Percentiles rank a stretch among this genome's conserved stretches.
Conservation (phyloP, 2,797 vertebrate genomes). For the Eptatretus atami region DNA sequence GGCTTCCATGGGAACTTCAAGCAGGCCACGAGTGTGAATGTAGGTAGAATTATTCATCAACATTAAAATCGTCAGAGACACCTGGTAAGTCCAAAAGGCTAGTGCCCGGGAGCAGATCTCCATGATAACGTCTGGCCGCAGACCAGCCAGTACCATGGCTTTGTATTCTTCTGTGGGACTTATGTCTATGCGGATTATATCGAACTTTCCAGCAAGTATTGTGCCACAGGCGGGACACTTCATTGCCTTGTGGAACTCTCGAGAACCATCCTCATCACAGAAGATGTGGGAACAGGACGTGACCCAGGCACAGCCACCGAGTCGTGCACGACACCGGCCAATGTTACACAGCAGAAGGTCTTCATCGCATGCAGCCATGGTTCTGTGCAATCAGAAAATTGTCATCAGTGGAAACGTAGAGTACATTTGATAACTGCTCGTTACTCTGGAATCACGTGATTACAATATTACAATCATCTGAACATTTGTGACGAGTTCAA, state of each 20-base stretch:
- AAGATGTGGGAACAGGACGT: constrained; percentile 54
- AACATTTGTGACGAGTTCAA: too few relatives aligned
- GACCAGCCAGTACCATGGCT: constrained; percentile 43
- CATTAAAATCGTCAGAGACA: constrained; percentile 10
- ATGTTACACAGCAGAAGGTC: constrained; percentile 45
- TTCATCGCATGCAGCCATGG: constrained; percentile 13
- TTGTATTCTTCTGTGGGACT: constrained; percentile 48
- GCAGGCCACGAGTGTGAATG: too few relatives aligned
- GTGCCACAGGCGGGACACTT: constrained; percentile 42
- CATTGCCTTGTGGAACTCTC: constrained; percentile 28
- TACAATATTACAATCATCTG: too few relatives aligned
- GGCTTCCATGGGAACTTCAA: too few relatives aligned
- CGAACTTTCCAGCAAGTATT: constrained; percentile 38
- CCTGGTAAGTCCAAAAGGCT: constrained; percentile 66
- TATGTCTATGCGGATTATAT: constrained; percentile 44
- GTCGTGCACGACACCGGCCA: constrained; percentile 30
- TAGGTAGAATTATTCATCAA: neutral
- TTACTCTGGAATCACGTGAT: too few relatives aligned
- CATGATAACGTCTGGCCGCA: constrained; percentile 35
- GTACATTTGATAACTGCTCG: too few relatives aligned
- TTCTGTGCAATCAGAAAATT: too few relatives aligned
- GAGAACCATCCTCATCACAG: constrained; percentile 47
- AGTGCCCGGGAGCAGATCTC: constrained; percentile 42
- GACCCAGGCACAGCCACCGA: constrained; percentile 43
- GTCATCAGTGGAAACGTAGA: too few relatives aligned